phyloP scores from a whole-genome alignment of 2,888 invertebrate species.

The Pomacea canaliculata region DNA sequence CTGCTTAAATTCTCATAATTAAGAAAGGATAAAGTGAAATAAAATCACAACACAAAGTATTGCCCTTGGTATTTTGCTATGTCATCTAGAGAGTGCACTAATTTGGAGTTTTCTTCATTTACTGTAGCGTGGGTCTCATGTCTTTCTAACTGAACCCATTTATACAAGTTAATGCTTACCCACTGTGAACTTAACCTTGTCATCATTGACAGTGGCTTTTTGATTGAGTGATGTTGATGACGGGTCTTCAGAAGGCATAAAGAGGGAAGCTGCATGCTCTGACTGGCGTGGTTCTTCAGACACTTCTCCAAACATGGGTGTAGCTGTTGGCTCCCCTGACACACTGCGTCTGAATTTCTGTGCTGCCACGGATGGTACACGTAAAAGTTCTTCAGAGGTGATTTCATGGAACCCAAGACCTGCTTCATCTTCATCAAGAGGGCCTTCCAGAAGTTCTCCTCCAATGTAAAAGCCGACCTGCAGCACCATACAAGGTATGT shows the following conservation, averaged over 20 bases:
- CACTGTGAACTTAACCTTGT: slow-evolving; percentile 33
- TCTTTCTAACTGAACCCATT: too few relatives aligned
- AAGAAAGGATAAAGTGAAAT: too few relatives aligned
- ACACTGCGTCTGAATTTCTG: slow-evolving; percentile 30
- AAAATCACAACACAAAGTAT: too few relatives aligned
- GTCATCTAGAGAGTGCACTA: too few relatives aligned
- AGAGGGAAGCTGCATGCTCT: slow-evolving; percentile 20
- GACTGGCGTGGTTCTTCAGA: slow-evolving; percentile 33
- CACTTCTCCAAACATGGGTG: slow-evolving; percentile 27
- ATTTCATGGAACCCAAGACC: neutral
- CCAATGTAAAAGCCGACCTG: slow-evolving; percentile 39
- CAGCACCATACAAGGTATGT: neutral
- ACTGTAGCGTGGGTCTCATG: too few relatives aligned
- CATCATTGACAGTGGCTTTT: slow-evolving; percentile 7
- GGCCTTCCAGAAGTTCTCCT: slow-evolving; percentile 19
- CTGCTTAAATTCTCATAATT: too few relatives aligned
- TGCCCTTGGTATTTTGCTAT: too few relatives aligned
- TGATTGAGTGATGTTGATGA: neutral
- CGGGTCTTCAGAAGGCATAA: neutral
- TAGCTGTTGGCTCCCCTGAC: slow-evolving; percentile 28
- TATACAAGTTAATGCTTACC: slow-evolving; percentile 23
- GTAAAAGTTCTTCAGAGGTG: neutral
- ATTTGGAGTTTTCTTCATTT: too few relatives aligned
- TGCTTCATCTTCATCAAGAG: slow-evolving; percentile 3
- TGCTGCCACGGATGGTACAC: slow-evolving; percentile 24